These are phyloP conservation scores for Parazoanthus swiftii DNA, from an alignment of 92 coral and sea anemone genomes.

Conservation along the genomic window DNA sequence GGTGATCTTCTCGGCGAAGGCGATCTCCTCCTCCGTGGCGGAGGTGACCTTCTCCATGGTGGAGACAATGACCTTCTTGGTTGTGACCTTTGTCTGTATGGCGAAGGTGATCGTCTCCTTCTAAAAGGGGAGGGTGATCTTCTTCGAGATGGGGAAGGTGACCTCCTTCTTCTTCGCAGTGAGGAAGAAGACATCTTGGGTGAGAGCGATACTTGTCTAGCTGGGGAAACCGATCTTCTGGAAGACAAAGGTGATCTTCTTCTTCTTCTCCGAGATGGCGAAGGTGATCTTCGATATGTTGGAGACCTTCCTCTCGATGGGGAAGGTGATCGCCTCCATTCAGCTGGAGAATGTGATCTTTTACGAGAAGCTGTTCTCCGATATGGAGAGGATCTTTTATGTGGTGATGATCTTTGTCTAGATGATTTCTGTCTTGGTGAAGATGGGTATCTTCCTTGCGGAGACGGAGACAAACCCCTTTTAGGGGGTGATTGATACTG, in stretches of 20 bases:
- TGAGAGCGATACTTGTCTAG: neutral
- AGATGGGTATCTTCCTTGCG: constrained; percentile 3
- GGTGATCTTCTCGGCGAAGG: constrained; percentile 17
- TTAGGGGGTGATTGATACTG: constrained; percentile 20
- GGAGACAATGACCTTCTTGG: neutral
- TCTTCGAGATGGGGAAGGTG: neutral
- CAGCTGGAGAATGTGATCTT: constrained; percentile 21
- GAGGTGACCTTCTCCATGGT: neutral
- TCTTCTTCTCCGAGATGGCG: neutral
- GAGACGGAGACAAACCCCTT: neutral
- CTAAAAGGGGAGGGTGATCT: constrained; percentile 4
- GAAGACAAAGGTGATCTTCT: no score
- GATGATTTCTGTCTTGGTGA: constrained; percentile 12
- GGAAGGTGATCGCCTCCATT: constrained; percentile 17
- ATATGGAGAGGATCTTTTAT: neutral
- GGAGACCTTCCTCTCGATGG: neutral
- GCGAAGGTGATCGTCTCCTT: constrained; percentile 28
- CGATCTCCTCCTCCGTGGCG: constrained; percentile 4
- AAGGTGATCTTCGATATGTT: neutral
- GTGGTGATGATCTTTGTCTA: constrained; percentile 2
- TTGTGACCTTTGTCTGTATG: neutral
- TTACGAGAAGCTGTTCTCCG: constrained; percentile 6
- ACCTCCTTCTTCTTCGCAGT: neutral
- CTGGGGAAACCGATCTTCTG: neutral
- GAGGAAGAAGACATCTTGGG: constrained; percentile 18